Percentiles rank a stretch among this genome's conserved stretches.
Evolutionary conservation across 2,113 vertebrate genomes (phyloP).

Genomic region (Pomatostomus ruficeps): DNA sequence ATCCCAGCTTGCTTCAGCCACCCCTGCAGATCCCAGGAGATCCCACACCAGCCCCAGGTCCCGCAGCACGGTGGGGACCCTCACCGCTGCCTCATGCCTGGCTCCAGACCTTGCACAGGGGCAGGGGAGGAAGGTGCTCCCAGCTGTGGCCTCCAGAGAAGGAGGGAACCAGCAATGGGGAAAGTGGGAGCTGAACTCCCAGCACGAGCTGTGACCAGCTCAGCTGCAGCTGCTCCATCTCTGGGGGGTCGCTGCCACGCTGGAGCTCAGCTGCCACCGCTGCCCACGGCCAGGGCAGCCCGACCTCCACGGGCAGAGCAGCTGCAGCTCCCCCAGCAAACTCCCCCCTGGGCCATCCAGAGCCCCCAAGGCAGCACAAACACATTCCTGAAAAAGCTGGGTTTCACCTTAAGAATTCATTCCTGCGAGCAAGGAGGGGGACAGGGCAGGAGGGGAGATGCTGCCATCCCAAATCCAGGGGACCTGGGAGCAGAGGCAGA

Average conservation of each 20-base stretch:
- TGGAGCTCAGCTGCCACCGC: fast-evolving
- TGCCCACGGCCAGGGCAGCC: not conserved
- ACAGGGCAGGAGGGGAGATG: not conserved
- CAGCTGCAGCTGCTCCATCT: not conserved
- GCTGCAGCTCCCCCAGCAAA: not conserved
- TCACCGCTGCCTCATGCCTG: fast-evolving
- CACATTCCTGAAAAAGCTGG: not conserved
- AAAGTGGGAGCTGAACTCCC: not conserved
- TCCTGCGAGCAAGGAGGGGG: fast-evolving
- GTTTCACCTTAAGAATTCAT: not conserved
- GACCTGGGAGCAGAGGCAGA: not conserved
- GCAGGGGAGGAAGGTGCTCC: not conserved
- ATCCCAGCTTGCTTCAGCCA: not conserved
- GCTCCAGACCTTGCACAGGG: not conserved
- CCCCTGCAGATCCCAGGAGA: not conserved
- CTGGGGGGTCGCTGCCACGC: not conserved
- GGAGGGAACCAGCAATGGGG: not conserved
- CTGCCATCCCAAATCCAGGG: not conserved
- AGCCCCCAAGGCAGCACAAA: not conserved
- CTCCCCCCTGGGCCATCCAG: not conserved
- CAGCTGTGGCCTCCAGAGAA: not conserved
- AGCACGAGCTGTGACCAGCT: not conserved
- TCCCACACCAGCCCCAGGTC: not conserved
- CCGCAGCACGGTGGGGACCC: fast-evolving
- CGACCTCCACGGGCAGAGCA: fast-evolving